phyloP scores from a whole-genome alignment of 2,113 vertebrate genomes.

The Cebus imitator region DNA sequence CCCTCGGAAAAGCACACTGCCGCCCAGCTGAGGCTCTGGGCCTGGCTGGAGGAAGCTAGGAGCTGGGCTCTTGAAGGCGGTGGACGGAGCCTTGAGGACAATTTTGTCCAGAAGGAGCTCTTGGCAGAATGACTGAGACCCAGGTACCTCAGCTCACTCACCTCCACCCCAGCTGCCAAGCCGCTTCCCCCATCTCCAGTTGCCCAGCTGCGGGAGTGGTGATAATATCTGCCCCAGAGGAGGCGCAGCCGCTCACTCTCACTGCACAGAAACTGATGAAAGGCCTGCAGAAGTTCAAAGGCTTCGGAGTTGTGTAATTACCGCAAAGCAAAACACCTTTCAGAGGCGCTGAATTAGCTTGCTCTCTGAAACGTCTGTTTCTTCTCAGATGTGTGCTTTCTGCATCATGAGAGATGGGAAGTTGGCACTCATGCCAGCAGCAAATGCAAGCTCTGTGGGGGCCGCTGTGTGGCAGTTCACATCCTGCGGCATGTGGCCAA shows the following conservation, averaged over 20 bases:
- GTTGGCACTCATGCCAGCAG: rapidly evolving
- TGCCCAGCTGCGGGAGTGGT: neutral
- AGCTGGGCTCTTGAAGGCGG: no score
- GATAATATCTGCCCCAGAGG: slow-evolving; percentile 30
- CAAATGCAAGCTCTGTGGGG: no score
- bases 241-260: rapidly evolving
- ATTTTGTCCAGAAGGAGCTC: rapidly evolving
- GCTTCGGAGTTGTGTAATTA: neutral
- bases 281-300: slow-evolving; percentile 11
- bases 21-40: rapidly evolving
- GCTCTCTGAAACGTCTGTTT: slow-evolving; percentile 32
- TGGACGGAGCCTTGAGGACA: rapidly evolving
- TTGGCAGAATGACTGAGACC: rapidly evolving
- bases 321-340: slow-evolving; percentile 1
- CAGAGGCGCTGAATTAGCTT: neutral
- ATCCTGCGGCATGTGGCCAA: no score
- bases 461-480: neutral
- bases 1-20: rapidly evolving
- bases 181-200: neutral
- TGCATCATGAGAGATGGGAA: neutral
- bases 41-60: no score
- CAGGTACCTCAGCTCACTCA: neutral
- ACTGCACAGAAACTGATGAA: neutral
- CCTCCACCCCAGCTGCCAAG: neutral
- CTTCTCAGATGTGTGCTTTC: neutral